phyloP scores from a whole-genome alignment of 2,888 invertebrate genomes.

The Lucinisca nassula region DNA sequence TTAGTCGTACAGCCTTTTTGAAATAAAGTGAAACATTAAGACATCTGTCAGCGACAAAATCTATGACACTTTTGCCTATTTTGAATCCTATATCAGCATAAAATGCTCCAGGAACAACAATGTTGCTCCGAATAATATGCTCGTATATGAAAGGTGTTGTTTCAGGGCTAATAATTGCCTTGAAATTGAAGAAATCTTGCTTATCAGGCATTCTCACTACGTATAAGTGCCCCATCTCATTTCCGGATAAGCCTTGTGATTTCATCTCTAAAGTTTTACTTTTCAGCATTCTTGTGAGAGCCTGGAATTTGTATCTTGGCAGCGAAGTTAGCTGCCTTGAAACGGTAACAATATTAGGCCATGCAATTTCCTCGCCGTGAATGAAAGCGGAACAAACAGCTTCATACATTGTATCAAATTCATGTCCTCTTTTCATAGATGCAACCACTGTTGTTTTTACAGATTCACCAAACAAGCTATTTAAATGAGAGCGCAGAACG shows the following conservation, averaged over 20 bases:
- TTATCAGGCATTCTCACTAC: neutral
- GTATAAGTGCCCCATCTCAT: neutral
- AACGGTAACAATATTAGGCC: neutral
- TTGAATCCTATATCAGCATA: conserved; percentile 75
- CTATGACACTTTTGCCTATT: conserved; percentile 35
- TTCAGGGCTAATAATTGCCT: neutral
- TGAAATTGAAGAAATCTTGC: neutral
- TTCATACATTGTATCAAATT: neutral
- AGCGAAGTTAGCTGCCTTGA: neutral
- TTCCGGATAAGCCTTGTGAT: neutral
- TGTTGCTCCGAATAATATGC: conserved; percentile 35
- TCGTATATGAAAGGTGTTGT: conserved; percentile 46
- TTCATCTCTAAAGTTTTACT: neutral
- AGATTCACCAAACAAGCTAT: conserved; percentile 20
- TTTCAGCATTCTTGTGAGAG: neutral
- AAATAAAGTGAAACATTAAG: conserved; percentile 15
- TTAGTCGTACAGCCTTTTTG: neutral
- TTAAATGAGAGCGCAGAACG: conserved; percentile 35
- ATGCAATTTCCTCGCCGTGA: neutral
- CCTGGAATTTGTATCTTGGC: neutral
- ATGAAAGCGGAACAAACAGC: conserved; percentile 2
- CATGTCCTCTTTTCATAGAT: conserved; percentile 20
- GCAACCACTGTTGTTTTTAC: conserved; percentile 1
- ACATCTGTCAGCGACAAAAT: neutral
- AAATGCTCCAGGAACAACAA: conserved; percentile 57